Conservation (phyloP, 2,113 vertebrate species). For the Actenoides hombroni region DNA sequence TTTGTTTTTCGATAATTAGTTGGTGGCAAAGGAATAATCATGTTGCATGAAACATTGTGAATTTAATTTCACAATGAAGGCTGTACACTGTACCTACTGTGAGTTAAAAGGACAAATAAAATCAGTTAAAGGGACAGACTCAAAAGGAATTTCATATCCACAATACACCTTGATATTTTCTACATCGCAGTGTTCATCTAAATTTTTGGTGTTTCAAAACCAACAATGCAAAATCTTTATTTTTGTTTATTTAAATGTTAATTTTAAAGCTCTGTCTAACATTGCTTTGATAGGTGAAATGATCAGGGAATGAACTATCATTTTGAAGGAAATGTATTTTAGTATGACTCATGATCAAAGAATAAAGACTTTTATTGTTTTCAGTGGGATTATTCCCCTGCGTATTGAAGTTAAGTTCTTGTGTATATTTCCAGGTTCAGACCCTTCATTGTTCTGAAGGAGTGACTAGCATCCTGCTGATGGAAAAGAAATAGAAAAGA, state of each 20-base stretch:
- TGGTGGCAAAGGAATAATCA: constrained; percentile 41
- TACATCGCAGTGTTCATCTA: not conserved
- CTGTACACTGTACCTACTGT: not conserved
- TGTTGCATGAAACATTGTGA: constrained; percentile 26
- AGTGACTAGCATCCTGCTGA: not conserved
- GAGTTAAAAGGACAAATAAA: constrained; percentile 26
- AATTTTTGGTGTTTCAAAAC: not conserved
- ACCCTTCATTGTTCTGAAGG: not conserved
- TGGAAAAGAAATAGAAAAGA: not conserved
- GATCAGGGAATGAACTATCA: not conserved
- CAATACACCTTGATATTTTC: not conserved
- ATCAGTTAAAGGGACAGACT: constrained; percentile 10
- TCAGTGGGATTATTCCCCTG: not conserved
- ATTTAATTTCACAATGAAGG: constrained; percentile 55
- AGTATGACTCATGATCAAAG: not conserved
- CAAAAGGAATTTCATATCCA: not conserved
- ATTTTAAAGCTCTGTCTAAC: not conserved
- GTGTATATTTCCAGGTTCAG: not conserved
- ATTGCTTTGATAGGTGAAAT: not conserved
- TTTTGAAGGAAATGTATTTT: not conserved
- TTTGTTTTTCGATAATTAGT: constrained; percentile 60
- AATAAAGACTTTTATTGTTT: not conserved
- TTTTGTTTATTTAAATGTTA: not conserved
- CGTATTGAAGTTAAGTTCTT: not conserved
- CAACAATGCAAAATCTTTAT: not conserved